Evolutionary conservation across 2,113 vertebrate genomes (phyloP).

Genomic region (Diadophis punctatus): DNA sequence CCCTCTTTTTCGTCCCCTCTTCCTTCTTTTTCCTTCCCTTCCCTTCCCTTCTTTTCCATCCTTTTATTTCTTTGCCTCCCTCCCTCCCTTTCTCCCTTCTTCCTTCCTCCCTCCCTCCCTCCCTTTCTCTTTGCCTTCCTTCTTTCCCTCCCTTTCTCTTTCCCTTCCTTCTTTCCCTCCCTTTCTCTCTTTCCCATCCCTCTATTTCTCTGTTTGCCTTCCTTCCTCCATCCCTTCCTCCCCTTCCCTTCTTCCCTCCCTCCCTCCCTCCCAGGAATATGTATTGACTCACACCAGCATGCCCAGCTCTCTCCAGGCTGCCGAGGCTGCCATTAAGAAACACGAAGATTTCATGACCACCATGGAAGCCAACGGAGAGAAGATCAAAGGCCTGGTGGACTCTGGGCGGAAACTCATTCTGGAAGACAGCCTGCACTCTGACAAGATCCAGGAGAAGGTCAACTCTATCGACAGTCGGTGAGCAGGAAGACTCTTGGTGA

Average conservation of each 20-base stretch:
- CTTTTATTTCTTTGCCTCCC: too few species aligned
- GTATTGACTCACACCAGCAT: constrained; percentile 89
- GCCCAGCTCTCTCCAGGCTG: constrained; percentile 83
- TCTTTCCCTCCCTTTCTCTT: too few species aligned
- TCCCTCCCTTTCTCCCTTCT: too few species aligned
- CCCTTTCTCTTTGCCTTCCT: rapidly evolving
- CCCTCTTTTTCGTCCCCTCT: too few species aligned
- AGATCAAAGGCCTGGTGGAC: constrained; percentile 82
- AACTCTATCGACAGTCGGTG: constrained; percentile 90
- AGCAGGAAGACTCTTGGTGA: not conserved
- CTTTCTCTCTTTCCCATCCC: too few species aligned
- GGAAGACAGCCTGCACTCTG: constrained; percentile 76
- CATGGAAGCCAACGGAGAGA: constrained; percentile 90
- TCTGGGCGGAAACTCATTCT: constrained; percentile 82
- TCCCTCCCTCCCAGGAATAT: constrained; percentile 76
- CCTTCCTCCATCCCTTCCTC: too few species aligned
- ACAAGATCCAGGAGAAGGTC: constrained; percentile 90
- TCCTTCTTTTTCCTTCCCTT: too few species aligned
- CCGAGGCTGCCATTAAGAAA: constrained; percentile 87
- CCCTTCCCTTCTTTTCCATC: too few species aligned
- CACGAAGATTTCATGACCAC: constrained; percentile 91
- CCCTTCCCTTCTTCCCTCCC: rapidly evolving
- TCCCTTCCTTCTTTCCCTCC: too few species aligned
- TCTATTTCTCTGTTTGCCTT: not conserved
- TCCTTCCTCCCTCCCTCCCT: rapidly evolving